Evolutionary conservation across 2,888 invertebrate genomes (phyloP).

Genomic region (Dinocampus coccinellae): DNA sequence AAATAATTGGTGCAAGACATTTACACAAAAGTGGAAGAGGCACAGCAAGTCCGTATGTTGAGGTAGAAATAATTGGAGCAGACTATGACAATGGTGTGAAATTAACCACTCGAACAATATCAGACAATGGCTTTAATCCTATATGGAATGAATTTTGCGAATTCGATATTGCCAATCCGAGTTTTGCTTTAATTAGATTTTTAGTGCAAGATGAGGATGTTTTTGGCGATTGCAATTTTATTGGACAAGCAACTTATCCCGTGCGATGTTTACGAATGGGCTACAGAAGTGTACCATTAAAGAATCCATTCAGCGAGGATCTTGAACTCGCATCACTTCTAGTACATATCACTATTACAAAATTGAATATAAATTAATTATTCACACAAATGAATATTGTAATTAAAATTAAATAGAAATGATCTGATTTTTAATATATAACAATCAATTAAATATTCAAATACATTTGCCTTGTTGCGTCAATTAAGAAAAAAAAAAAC

Average conservation of each 20-base stretch:
- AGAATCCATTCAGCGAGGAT: slow-evolving; percentile 92
- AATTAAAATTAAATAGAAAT: neutral
- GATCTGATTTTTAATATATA: neutral
- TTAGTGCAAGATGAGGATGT: slow-evolving; percentile 95
- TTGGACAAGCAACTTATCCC: slow-evolving; percentile 96
- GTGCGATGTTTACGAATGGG: slow-evolving; percentile 85
- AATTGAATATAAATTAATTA: slow-evolving; percentile 42
- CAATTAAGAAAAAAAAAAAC: neutral
- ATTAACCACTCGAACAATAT: slow-evolving; percentile 87
- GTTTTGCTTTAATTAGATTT: slow-evolving; percentile 88
- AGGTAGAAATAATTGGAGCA: slow-evolving; percentile 90
- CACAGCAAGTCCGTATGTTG: slow-evolving; percentile 90
- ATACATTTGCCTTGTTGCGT: neutral
- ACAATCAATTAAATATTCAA: neutral
- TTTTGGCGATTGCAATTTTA: slow-evolving; percentile 96
- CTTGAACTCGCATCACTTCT: slow-evolving; percentile 91
- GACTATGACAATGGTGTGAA: slow-evolving; percentile 88
- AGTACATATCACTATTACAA: slow-evolving; percentile 81
- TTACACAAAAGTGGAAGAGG: slow-evolving; percentile 86
- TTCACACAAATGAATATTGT: neutral
- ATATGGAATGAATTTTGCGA: slow-evolving; percentile 90
- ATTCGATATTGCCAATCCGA: slow-evolving; percentile 85
- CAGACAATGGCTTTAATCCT: slow-evolving; percentile 95
- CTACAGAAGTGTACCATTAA: slow-evolving; percentile 90
- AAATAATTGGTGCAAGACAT: slow-evolving; percentile 91